A percentile compares a stretch with the other conserved stretches of the same genome.
Conservation (phyloP, 2,888 invertebrate genomes). For the Ornithoptera priamus region DNA sequence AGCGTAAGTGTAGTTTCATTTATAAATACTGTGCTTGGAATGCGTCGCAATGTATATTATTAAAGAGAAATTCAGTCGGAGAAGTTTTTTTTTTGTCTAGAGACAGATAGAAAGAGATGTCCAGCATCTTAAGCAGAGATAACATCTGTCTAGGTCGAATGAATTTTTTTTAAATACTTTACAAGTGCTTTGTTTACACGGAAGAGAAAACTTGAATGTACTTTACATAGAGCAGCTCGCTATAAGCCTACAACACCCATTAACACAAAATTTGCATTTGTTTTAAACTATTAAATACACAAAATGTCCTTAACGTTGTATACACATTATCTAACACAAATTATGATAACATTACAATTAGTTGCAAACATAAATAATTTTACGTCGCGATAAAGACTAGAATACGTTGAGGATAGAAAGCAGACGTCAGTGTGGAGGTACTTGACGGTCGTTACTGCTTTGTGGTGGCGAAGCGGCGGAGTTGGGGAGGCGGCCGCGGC, state of each 20-base stretch:
- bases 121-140: conserved; percentile 60
- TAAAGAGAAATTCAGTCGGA: conserved; percentile 57
- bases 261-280: conserved; percentile 55
- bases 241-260: conserved; percentile 68
- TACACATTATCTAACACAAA: conserved; percentile 56
- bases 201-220: conserved; percentile 63
- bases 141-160: conserved; percentile 46
- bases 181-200: conserved; percentile 55
- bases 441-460: conserved; percentile 62
- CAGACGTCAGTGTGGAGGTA: conserved; percentile 70
- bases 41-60: conserved; percentile 59
- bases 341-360: conserved; percentile 73
- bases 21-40: conserved; percentile 72
- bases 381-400: conserved; percentile 76
- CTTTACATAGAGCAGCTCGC: conserved; percentile 61
- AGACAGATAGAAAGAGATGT: conserved; percentile 56
- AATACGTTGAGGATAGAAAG: conserved; percentile 79
- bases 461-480: conserved; percentile 59
- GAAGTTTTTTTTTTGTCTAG: conserved; percentile 35
- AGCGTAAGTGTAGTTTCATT: conserved; percentile 52
- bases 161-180: conserved; percentile 51
- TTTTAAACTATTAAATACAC: conserved; percentile 51
- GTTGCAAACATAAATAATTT: conserved; percentile 69
- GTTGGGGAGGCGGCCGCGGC: conserved; percentile 51
- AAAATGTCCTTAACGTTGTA: conserved; percentile 63